A percentile compares a stretch with the other conserved stretches of the same genome.
phyloP scores from a whole-genome alignment of 2,113 vertebrate genomes.

The Sebastes schlegelii region DNA sequence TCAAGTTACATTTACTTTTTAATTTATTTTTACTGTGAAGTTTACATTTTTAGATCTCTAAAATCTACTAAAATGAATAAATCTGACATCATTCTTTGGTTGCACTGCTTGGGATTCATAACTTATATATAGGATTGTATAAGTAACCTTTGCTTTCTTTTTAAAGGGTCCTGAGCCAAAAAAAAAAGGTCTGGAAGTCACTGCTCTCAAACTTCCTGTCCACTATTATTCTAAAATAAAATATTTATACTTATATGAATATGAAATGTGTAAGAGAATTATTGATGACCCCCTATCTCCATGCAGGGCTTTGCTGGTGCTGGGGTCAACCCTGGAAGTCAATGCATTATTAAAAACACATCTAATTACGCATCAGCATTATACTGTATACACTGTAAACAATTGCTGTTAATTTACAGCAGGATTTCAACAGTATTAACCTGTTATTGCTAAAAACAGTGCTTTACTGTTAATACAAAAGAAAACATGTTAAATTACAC shows the following conservation, averaged over 20 bases:
- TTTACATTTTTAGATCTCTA: not conserved
- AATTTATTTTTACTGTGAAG: not conserved
- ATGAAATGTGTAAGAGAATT: constrained; percentile 33
- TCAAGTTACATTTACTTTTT: not conserved
- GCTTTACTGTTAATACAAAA: too few species aligned
- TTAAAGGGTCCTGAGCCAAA: not conserved
- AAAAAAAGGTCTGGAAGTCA: not conserved
- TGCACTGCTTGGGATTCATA: not conserved
- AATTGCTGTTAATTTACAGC: not conserved
- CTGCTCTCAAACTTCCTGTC: not conserved
- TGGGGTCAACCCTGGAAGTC: constrained; percentile 15
- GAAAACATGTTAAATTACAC: too few species aligned
- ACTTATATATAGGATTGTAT: not conserved
- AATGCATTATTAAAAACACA: constrained; percentile 28
- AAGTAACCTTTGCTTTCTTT: not conserved
- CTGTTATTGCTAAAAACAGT: too few species aligned
- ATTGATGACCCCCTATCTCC: constrained; percentile 30
- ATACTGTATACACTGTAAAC: too few species aligned
- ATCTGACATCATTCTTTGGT: not conserved
- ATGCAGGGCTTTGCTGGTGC: constrained; percentile 7
- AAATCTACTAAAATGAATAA: not conserved
- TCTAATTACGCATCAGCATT: constrained; percentile 8
- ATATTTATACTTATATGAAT: constrained; percentile 14
- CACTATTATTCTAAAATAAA: not conserved
- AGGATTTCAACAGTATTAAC: not conserved